Evolutionary conservation across 2,888 invertebrate genomes (phyloP), one percentile per base, ranked within the genome.

Genomic region (Platynereis dumerilii): DNA sequence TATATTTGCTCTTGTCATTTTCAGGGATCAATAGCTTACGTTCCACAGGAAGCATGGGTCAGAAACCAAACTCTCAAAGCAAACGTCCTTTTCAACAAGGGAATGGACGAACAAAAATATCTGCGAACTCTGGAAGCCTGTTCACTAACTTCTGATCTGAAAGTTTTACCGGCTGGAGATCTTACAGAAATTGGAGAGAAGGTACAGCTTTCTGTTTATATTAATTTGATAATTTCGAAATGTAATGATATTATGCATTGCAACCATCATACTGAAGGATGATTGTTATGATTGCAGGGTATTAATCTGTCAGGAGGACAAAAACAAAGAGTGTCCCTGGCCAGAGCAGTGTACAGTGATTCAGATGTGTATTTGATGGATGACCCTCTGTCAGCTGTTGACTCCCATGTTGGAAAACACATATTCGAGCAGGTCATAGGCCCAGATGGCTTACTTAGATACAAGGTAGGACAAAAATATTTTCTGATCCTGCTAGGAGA

Each of bases 391-490:
- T 94, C 94, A 80, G 96, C 97, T 3, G 96, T 97, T 0, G 97
- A 97, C 84, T 91, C 94, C 29, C 96, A 97, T 82, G 97, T 97
- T 5, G 96, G 96, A 17, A 95, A 95, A 86, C 96, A 96, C 82
- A 94, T 98, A 77, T 98, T 97, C 80, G 93, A 96, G 73, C 89
- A 94, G 83, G 94, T 94, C 27, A 89, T 97, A 68, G 94, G 96
- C 28, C 91, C 93, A 0, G 87, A 87, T 17, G 87, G 87, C 17
- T 52, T 86, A 1, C 76, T 87, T 1, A 75, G 77, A 63, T 72
- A 81, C 53, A 87, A 85, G 76, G 83, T 81, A 56, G 42, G 12
- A n/a, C 10, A 7, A 52, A 10, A 15, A 52, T 42, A 42, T 42
- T 12, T 12, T 42, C 10, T n/a, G n/a, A n/a, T n/a, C n/a, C n/a